These are phyloP conservation scores for Volucella inflata DNA, from an alignment of 2,888 invertebrate species.

Conservation along the genomic window DNA sequence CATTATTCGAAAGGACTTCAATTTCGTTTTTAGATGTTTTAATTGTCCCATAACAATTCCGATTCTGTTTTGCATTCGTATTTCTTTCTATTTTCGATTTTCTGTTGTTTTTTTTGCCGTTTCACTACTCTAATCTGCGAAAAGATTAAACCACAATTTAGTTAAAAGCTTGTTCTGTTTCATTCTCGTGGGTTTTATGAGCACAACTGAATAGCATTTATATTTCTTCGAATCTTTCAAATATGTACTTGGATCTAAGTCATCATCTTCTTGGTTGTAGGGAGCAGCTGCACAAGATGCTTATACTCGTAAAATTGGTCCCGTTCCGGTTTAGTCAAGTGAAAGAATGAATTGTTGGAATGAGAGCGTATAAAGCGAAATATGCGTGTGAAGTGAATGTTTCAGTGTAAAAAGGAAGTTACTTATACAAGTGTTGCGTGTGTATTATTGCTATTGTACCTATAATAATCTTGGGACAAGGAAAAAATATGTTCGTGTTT, in stretches of 20 bases:
- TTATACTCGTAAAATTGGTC: not conserved
- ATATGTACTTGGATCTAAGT: conserved; percentile 10
- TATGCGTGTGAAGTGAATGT: conserved; percentile 21
- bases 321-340: conserved; percentile 4
- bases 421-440: conserved; percentile 38
- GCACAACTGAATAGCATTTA: conserved; percentile 40
- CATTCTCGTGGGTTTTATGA: conserved; percentile 23
- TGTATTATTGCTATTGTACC: not conserved
- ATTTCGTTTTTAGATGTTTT: conserved; percentile 67
- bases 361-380: conserved; percentile 15
- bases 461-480: conserved; percentile 1
- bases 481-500: not conserved
- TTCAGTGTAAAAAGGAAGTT: not conserved
- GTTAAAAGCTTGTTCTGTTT: conserved; percentile 70
- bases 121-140: conserved; percentile 48
- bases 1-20: conserved; percentile 69
- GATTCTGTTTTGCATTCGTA: not conserved
- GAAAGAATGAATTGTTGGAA: conserved; percentile 11
- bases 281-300: conserved; percentile 2
- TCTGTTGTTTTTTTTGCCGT: conserved; percentile 3
- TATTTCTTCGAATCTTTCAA: conserved; percentile 28
- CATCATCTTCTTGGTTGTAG: conserved; percentile 5
- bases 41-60: conserved; percentile 65
- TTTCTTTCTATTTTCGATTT: not conserved
- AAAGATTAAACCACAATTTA: conserved; percentile 72